phyloP scores from a whole-genome alignment of 2,888 invertebrate genomes.

The Lasioglossum leucozonium region DNA sequence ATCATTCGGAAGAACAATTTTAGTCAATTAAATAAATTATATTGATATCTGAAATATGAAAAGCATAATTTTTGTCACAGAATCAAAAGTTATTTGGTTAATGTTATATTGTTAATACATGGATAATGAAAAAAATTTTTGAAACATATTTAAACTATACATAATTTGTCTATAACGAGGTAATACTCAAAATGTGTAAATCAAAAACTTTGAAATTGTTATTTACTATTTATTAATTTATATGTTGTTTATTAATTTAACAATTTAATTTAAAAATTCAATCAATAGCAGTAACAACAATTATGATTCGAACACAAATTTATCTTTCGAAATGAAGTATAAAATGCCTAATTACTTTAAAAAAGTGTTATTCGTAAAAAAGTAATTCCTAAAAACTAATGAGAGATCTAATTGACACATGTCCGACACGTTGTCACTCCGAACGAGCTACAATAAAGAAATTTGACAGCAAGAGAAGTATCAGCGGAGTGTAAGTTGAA shows the following conservation, averaged over 20 bases:
- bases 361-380: no score
- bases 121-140: no score
- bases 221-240: no score
- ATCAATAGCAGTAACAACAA: background rate
- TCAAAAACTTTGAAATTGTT: background rate
- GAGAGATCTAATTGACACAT: background rate
- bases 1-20: no score
- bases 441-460: background rate
- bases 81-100: background rate
- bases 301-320: background rate
- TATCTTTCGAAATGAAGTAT: background rate
- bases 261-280: background rate
- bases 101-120: no score
- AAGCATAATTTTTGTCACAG: no score
- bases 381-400: background rate
- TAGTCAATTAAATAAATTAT: background rate
- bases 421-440: background rate
- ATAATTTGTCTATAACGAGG: no score
- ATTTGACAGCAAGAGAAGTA: background rate
- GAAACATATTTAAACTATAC: no score
- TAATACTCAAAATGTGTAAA: background rate
- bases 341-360: background rate
- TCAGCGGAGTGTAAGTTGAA: background rate
- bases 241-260: no score
- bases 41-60: background rate